Percentiles rank a stretch among this genome's conserved stretches.
Evolutionary conservation across 2,888 invertebrate genomes (phyloP).

Genomic region (Oxytorus armatus): DNA sequence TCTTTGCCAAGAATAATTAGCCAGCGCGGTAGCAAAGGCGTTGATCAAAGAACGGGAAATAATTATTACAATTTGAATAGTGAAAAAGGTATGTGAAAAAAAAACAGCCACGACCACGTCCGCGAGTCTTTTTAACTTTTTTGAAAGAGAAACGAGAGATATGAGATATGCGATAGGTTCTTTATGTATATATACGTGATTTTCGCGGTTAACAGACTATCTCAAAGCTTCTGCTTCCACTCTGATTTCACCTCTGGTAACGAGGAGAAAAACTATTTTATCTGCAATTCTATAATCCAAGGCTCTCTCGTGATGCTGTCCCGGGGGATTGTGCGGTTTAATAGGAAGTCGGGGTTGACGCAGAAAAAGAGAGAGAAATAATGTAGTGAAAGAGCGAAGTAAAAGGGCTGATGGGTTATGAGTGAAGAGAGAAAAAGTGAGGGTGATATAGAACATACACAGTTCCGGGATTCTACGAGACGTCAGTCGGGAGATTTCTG

Average conservation of each 20-base stretch:
- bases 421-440: conserved; percentile 7
- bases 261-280: conserved; percentile 66
- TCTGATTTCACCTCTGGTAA: conserved; percentile 62
- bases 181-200: not conserved
- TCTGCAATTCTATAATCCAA: conserved; percentile 66
- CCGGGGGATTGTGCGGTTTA: conserved; percentile 63
- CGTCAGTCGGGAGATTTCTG: conserved; percentile 18
- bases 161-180: conserved; percentile 30
- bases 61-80: not conserved
- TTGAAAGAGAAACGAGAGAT: conserved; percentile 3
- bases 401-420: conserved; percentile 8
- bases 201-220: not conserved
- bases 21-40: not conserved
- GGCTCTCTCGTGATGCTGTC: conserved; percentile 30
- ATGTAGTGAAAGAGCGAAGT: conserved; percentile 6
- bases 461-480: conserved; percentile 17
- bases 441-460: conserved; percentile 20
- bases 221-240: conserved; percentile 13
- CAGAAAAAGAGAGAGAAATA: conserved; percentile 41
- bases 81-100: conserved; percentile 3
- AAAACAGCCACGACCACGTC: not conserved
- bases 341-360: conserved; percentile 50
- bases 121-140: conserved; percentile 23
- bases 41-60: not conserved
- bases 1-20: not conserved